Evolutionary conservation across 2,888 invertebrate genomes (phyloP), one percentile per base, ranked within the genome.

Genomic region (Lepetodrilus schrolli): DNA sequence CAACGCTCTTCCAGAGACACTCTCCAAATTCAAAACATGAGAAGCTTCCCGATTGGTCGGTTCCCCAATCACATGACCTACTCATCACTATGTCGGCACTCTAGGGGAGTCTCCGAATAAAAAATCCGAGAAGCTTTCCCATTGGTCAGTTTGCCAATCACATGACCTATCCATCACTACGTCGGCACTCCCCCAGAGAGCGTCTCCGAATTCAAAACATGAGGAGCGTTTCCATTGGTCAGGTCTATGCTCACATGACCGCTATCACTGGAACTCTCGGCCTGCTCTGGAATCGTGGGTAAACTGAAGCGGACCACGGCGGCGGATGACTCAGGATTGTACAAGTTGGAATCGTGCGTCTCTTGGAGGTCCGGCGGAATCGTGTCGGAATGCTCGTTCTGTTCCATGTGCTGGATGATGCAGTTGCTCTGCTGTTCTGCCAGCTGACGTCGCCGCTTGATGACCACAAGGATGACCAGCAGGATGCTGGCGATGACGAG

Each of bases 401-500:
- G 7, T 30, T 58, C 58, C 58, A 58, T 58, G 17, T 58, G 58
- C 17, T 58, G 26, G 5, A 58, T 30, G 30, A 58, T 58, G 4
- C 13, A 17, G n/a, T 30, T 17, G 34, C 20, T 70, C 20, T 43
- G 20, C n/a, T 58, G 71, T 26, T 58, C 38, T 5, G 30, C 21
- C 23, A 23, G 13, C 30, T 38, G 43, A 13, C 51, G 71, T 21
- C 34, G 21, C 8, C 23, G 43, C 0, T 58, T 37, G 1, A 58
- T n/a, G 10, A 49, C 34, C 26, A 71, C 5, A 3, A 71, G 26
- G 10, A 58, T n/a, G 4, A 58, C 65, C 1, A 71, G 26, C 20
- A 71, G 38, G 38, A 71, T 30, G 37, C 43, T 38, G n/a, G 71
- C 71, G 30, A 71, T 65, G 17, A 58, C 4, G 20, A 71, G 30